A percentile compares a stretch with the other conserved stretches of the same genome.
These are phyloP conservation scores for Cheirogaleus medius DNA, from an alignment of 2,113 vertebrate genomes.

Conservation along the genomic window DNA sequence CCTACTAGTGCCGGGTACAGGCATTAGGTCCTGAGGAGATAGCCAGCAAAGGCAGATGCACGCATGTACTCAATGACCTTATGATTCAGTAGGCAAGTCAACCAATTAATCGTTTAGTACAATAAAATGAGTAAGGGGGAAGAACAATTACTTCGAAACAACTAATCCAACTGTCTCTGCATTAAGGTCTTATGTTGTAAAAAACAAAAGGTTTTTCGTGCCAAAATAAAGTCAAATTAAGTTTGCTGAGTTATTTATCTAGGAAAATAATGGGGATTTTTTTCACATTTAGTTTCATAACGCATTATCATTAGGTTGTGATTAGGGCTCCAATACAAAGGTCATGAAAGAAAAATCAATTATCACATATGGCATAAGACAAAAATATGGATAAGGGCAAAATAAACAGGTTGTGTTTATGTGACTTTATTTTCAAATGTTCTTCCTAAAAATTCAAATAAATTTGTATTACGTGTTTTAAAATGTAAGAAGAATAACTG, in stretches of 20 bases:
- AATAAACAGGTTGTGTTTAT: background rate
- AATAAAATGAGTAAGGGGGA: background rate
- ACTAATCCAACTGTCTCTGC: background rate
- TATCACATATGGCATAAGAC: background rate
- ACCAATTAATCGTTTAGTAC: background rate
- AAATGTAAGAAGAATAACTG: background rate
- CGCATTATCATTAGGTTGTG: background rate
- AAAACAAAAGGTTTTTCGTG: background rate
- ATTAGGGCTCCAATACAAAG: background rate
- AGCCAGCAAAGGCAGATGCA: background rate
- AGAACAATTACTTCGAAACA: background rate
- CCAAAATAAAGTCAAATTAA: slow-evolving; percentile 8
- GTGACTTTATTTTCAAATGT: background rate
- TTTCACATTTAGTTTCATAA: background rate
- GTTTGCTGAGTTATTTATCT: background rate
- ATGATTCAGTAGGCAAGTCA: background rate
- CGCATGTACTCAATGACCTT: background rate
- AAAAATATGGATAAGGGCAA: slow-evolving; percentile 5
- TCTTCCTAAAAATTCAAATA: background rate
- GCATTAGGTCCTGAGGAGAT: background rate
- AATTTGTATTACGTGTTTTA: background rate
- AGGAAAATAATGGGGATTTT: slow-evolving; percentile 3
- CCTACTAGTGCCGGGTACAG: background rate
- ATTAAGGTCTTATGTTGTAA: background rate
- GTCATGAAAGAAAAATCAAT: slow-evolving; percentile 4